Base-by-base conservation (phyloP, 2,888 invertebrate genomes). In the Tachystola acroxantha region DNA sequence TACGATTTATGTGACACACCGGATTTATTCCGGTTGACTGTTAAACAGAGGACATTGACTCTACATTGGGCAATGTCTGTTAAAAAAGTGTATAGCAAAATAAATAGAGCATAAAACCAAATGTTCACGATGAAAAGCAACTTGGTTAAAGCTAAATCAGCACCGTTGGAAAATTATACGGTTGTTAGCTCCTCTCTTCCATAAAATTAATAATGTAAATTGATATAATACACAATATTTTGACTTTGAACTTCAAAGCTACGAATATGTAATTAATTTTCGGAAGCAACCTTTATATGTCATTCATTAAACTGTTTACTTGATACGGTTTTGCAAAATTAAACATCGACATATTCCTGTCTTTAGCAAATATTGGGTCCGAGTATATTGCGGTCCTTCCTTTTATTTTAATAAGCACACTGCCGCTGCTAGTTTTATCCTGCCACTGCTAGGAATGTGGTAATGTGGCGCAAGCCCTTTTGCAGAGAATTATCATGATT, bases 371-470 rank as follows among this genome's bases (percentile, higher is more conserved):
- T n/a, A n/a, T n/a, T n/a, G n/a, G n/a, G n/a, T n/a, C n/a, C n/a
- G n/a, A n/a, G n/a, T n/a, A n/a, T n/a, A n/a, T n/a, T n/a, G 16
- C 16, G 6, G 16, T 16, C 16, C 16, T 16, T 16, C 16, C 16
- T 16, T 16, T n/a, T n/a, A n/a, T n/a, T n/a, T n/a, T 16, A 16
- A 16, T 16, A 16, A 16, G 16, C 16, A 6, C 3, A 3, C 6
- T 16, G 16, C 16, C 16, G n/a, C n/a, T n/a, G n/a, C n/a, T n/a
- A n/a, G n/a, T n/a, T n/a, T n/a, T n/a, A n/a, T n/a, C n/a, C n/a
- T n/a, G n/a, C n/a, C n/a, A n/a, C 54, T 58, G 57, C 50, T 51
- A 57, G 51, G 62, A 66, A 69, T 64, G n/a, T n/a, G 16, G 16
- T 16, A 16, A 16, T 16, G 65, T 51, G 46, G 58, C 52, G 55